Evolutionary conservation across 2,888 invertebrate genomes (phyloP), one percentile per base, ranked within the genome.

Genomic region (Pyrrhia umbra): DNA sequence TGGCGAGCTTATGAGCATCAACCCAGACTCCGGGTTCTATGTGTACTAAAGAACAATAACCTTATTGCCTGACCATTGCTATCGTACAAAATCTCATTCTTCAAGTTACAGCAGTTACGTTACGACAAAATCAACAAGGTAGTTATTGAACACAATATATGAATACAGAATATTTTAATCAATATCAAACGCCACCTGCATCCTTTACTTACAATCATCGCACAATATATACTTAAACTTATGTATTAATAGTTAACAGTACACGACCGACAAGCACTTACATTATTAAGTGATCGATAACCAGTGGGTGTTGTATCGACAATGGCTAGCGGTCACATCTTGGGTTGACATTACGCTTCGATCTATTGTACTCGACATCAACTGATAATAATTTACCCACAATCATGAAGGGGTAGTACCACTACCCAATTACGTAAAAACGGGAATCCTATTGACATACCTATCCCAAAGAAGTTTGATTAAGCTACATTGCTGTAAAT

Each of bases 261-360:
- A 62, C 45, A 30, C 47, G 45, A 68, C 68, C 62, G 37, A 68
- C 15, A 46, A 76, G 70, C 77, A 79, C 81, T 77, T 70, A 52
- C 58, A 72, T 59, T 65, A 67, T 68, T 59, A 68, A 30, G 3
- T 52, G 68, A 75, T 75, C 75, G 75, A 80, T 77, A 69, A 47
- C 21, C 43, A 58, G 42, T 59, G 68, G 45, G 65, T 75, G 70
- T 73, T 66, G 65, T 79, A 70, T 68, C 56, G 61, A 71, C 74
- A 80, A 79, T 61, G 16, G 71, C 57, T 39, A 40, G 68, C 69
- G 74, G 64, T 77, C 68, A 71, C 79, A 74, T 76, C 71, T 74
- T 67, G 66, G 50, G 57, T 60, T 71, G 77, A 75, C 74, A 79
- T 80, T 63, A 58, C 57, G 16, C n/a, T 13, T 52, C 20, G 50